Conservation (phyloP, 2,113 vertebrate species). For the Hylia prasina region DNA sequence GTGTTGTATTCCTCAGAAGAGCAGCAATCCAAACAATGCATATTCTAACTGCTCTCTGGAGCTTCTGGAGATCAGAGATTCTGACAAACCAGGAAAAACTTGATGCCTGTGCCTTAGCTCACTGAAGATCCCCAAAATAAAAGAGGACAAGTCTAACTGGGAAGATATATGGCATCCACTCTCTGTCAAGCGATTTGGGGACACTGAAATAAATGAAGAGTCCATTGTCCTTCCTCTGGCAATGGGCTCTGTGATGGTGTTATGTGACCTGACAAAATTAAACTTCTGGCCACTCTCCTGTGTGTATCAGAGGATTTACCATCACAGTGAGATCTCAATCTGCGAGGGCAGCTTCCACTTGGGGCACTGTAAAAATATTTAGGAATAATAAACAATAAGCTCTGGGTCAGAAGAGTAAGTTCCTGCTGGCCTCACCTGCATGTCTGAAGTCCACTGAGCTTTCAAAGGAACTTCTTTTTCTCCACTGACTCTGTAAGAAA, state of each 20-base stretch:
- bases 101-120: neutral
- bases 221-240: neutral
- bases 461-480: neutral
- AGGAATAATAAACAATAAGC: neutral
- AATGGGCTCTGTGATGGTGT: neutral
- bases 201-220: neutral
- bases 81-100: neutral
- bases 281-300: neutral
- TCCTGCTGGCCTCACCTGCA: neutral
- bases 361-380: neutral
- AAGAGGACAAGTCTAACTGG: neutral
- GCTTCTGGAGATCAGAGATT: neutral
- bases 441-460: neutral
- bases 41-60: neutral
- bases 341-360: neutral
- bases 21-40: neutral
- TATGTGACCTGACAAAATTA: neutral
- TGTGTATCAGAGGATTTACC: neutral
- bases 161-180: neutral
- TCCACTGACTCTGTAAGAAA: neutral
- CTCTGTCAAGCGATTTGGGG: neutral
- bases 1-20: neutral
- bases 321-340: neutral
- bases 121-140: neutral
- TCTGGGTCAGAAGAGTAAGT: neutral